phyloP scores from a whole-genome alignment of 2,797 vertebrate genomes.

The Tenualosa ilisha region DNA sequence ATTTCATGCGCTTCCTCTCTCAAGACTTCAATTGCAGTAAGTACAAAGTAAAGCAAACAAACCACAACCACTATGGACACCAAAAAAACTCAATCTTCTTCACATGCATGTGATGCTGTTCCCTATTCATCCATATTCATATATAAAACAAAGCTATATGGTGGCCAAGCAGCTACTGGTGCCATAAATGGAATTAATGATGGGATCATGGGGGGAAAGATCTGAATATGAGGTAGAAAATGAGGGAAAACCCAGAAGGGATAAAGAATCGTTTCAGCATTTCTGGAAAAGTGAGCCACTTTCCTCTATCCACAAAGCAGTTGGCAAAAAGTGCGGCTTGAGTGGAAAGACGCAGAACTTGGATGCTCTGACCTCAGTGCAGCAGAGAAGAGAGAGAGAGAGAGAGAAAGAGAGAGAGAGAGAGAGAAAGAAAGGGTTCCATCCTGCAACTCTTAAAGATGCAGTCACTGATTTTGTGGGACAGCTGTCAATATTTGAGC shows the following conservation, averaged over 20 bases:
- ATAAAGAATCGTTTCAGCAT: slow-evolving; percentile 42
- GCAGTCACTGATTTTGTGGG: background rate
- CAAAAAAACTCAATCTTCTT: background rate
- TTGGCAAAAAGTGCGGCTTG: slow-evolving; percentile 42
- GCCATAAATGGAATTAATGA: slow-evolving; percentile 30
- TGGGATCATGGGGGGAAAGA: background rate
- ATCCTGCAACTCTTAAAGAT: slow-evolving; percentile 7
- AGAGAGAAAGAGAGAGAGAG: background rate
- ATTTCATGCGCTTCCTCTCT: slow-evolving; percentile 1
- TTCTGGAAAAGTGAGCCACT: slow-evolving; percentile 31
- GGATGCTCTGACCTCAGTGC: slow-evolving; percentile 26
- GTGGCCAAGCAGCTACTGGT: slow-evolving; percentile 12
- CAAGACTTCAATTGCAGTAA: background rate
- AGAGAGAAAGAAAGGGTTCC: background rate
- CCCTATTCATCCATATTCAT: background rate
- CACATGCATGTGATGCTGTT: too few relatives aligned
- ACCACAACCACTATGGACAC: background rate
- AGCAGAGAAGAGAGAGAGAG: background rate
- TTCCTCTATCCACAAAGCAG: slow-evolving; percentile 34
- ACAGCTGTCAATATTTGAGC: background rate
- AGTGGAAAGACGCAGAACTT: slow-evolving; percentile 44
- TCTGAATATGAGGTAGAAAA: slow-evolving; percentile 1
- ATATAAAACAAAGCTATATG: background rate
- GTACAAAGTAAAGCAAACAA: background rate
- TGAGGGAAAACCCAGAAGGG: slow-evolving; percentile 35